These are phyloP conservation scores for Drosophila ananassae DNA, from an alignment of 1,140 invertebrate genomes.

Conservation along the genomic window DNA sequence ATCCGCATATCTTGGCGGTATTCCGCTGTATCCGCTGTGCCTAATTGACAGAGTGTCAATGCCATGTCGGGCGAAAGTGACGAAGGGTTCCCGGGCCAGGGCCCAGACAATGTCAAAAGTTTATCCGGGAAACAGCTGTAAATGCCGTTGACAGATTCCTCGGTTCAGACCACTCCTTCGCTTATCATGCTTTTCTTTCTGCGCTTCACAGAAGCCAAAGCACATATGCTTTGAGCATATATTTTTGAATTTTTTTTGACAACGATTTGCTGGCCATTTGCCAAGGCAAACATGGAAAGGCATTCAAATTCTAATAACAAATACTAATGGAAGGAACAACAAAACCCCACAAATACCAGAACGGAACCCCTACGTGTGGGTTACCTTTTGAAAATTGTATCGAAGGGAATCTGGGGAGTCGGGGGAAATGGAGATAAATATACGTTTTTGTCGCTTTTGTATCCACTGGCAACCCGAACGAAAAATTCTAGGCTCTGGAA, in stretches of 20 bases:
- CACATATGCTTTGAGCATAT: conserved; percentile 10
- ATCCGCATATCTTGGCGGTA: conserved; percentile 31
- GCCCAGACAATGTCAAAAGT: conserved; percentile 2
- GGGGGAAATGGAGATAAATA: conserved; percentile 1
- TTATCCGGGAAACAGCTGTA: conserved; percentile 7
- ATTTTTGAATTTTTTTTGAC: conserved; percentile 25
- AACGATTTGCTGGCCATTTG: conserved; percentile 41
- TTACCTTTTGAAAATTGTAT: conserved; percentile 25
- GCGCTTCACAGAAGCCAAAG: neutral
- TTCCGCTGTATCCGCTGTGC: conserved; percentile 19
- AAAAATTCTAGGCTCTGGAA: conserved; percentile 22
- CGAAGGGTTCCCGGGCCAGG: conserved; percentile 13
- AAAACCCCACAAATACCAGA: conserved; percentile 16
- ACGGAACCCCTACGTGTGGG: conserved; percentile 15
- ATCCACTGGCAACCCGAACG: conserved; percentile 22
- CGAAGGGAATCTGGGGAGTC: neutral
- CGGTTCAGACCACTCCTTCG: neutral
- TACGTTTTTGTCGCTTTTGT: conserved; percentile 5
- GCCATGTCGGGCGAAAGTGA: conserved; percentile 25
- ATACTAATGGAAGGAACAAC: conserved; percentile 24
- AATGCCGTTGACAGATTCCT: conserved; percentile 19
- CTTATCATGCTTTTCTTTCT: neutral
- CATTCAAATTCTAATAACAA: conserved; percentile 31
- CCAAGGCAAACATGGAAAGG: conserved; percentile 18
- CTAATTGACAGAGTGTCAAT: conserved; percentile 40